Percentiles rank a stretch among this genome's conserved stretches.
phyloP scores from a whole-genome alignment of 2,888 invertebrate species.

The Lasioglossum morio region DNA sequence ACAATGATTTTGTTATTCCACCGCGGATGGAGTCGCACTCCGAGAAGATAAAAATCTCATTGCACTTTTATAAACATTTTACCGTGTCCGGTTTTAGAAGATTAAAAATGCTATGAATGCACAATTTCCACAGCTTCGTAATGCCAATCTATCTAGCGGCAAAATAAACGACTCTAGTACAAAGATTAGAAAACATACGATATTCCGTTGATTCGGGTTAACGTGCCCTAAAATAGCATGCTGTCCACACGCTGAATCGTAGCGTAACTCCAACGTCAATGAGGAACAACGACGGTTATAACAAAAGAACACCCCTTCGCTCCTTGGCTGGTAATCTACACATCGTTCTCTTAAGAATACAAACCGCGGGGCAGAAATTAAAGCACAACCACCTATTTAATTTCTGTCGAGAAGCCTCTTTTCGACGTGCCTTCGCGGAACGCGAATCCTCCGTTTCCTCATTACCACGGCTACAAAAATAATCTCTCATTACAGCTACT shows the following conservation, averaged over 20 bases:
- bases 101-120: not conserved
- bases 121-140: not conserved
- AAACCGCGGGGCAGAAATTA: not conserved
- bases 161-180: not conserved
- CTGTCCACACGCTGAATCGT: not conserved
- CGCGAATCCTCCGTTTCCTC: not conserved
- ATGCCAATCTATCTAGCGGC: not conserved
- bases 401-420: constrained; percentile 4
- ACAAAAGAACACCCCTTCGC: not conserved
- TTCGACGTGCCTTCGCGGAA: not conserved
- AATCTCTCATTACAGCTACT: not conserved
- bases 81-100: not conserved
- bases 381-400: not conserved
- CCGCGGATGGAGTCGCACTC: not conserved
- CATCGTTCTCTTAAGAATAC: not conserved
- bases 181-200: not conserved
- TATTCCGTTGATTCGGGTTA: not conserved
- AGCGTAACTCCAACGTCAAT: not conserved
- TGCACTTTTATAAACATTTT: not conserved
- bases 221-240: not conserved
- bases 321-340: not conserved
- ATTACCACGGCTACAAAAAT: not conserved
- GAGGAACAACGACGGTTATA: not conserved
- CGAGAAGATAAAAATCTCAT: not conserved
- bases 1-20: not conserved